A percentile compares a stretch with the other conserved stretches of the same genome.
phyloP scores from a whole-genome alignment of 2,797 vertebrate genomes.

The Danio choprae region DNA sequence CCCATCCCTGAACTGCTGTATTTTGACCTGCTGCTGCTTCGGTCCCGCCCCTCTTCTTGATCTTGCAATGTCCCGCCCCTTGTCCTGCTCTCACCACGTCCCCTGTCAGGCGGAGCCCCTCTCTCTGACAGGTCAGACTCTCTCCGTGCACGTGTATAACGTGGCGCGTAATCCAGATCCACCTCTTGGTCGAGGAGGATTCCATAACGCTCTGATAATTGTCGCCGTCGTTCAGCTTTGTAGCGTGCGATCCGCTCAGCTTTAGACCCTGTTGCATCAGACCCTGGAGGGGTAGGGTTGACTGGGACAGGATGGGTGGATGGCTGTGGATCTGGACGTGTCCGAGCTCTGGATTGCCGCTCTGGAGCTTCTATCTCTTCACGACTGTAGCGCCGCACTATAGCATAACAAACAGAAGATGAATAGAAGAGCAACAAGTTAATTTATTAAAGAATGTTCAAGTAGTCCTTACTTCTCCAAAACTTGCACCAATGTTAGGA shows the following conservation, averaged over 20 bases:
- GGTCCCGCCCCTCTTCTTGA: slow-evolving; percentile 63
- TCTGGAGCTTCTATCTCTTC: slow-evolving; percentile 81
- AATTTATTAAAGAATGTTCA: not conserved
- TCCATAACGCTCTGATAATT: slow-evolving; percentile 95
- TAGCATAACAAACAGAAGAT: slow-evolving; percentile 14
- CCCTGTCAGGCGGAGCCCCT: slow-evolving; percentile 47
- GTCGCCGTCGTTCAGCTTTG: slow-evolving; percentile 94
- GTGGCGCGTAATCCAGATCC: slow-evolving; percentile 83
- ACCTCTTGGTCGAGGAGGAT: slow-evolving; percentile 89
- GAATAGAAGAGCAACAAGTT: not conserved
- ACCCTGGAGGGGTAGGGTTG: slow-evolving; percentile 69
- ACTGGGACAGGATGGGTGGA: slow-evolving; percentile 68
- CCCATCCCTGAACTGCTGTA: slow-evolving; percentile 78
- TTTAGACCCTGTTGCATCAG: slow-evolving; percentile 87
- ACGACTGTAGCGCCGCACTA: slow-evolving; percentile 85
- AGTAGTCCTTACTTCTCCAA: too few relatives aligned
- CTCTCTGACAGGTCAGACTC: slow-evolving; percentile 76
- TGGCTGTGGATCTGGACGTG: slow-evolving; percentile 71
- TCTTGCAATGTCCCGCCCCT: slow-evolving; percentile 60
- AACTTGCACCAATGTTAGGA: too few relatives aligned
- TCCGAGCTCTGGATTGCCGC: slow-evolving; percentile 77
- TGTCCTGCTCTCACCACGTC: slow-evolving; percentile 60
- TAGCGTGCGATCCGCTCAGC: slow-evolving; percentile 96
- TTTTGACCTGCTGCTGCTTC: slow-evolving; percentile 63
- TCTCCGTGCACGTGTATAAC: slow-evolving; percentile 77